Evolutionary conservation across 2,888 invertebrate species (phyloP).

Genomic region (Criorhina ranunculi): DNA sequence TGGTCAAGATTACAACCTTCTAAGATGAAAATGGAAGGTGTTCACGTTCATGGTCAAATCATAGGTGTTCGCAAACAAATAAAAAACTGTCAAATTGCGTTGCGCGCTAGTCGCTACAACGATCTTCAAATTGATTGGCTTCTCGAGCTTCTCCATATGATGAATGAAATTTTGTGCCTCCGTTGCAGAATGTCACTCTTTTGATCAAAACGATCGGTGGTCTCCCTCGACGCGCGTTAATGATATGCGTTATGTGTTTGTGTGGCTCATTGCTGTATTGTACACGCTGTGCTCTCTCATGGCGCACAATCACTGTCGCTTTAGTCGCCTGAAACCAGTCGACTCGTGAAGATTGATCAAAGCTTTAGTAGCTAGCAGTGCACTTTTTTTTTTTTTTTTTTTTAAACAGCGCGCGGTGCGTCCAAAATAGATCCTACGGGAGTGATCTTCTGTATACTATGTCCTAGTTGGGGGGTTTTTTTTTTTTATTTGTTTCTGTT

Average conservation of each 20-base stretch:
- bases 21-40: constrained; percentile 23
- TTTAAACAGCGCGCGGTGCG: not conserved
- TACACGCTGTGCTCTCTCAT: constrained; percentile 36
- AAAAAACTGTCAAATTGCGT: constrained; percentile 12
- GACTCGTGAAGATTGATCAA: constrained; percentile 56
- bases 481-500: constrained; percentile 34
- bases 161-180: constrained; percentile 25
- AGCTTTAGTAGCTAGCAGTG: constrained; percentile 21
- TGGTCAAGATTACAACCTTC: not conserved
- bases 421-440: constrained; percentile 24
- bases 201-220: not conserved
- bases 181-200: not conserved
- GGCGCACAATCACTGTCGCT: constrained; percentile 40
- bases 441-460: constrained; percentile 9
- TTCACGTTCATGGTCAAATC: constrained; percentile 51
- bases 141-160: constrained; percentile 1
- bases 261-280: too few species aligned
- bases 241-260: too few species aligned
- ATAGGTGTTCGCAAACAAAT: not conserved
- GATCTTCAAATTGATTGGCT: not conserved
- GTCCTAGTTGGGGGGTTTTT: constrained; percentile 43
- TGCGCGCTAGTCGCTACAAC: constrained; percentile 10
- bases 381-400: constrained; percentile 2
- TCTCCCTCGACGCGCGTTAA: constrained; percentile 16
- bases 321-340: constrained; percentile 59